These are phyloP conservation scores for Protophormia terraenovae DNA, from an alignment of 2,888 invertebrate genomes.

Conservation along the genomic window DNA sequence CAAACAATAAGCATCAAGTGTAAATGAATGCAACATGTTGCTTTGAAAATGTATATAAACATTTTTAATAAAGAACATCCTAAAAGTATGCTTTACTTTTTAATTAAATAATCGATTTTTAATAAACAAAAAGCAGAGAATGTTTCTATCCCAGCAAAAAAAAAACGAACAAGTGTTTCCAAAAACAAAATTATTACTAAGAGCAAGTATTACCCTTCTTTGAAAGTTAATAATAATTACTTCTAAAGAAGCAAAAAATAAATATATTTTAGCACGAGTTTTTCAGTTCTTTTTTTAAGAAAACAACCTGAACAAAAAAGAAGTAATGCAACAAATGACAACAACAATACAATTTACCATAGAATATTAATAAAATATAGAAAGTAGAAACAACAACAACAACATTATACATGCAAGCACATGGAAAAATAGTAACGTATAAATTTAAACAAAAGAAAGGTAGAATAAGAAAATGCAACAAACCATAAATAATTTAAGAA, in stretches of 20 bases:
- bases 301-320: neutral
- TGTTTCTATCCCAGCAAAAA: no score
- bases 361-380: neutral
- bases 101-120: no score
- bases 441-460: neutral
- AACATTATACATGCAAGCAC: neutral
- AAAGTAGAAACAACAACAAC: slow-evolving; percentile 1
- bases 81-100: slow-evolving; percentile 5
- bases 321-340: neutral
- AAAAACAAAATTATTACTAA: no score
- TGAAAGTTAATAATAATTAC: no score
- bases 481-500: slow-evolving; percentile 36
- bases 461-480: slow-evolving; percentile 32
- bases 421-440: neutral
- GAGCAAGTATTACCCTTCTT: no score
- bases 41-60: neutral
- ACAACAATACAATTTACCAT: neutral
- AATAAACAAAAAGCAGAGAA: neutral
- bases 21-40: neutral
- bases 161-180: neutral
- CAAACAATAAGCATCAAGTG: neutral
- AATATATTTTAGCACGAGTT: no score
- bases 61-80: neutral
- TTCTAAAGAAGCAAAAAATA: no score
- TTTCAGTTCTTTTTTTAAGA: no score